These are phyloP conservation scores for Sminthurinus aureus DNA, from an alignment of 2,888 invertebrate species.

Conservation along the genomic window DNA sequence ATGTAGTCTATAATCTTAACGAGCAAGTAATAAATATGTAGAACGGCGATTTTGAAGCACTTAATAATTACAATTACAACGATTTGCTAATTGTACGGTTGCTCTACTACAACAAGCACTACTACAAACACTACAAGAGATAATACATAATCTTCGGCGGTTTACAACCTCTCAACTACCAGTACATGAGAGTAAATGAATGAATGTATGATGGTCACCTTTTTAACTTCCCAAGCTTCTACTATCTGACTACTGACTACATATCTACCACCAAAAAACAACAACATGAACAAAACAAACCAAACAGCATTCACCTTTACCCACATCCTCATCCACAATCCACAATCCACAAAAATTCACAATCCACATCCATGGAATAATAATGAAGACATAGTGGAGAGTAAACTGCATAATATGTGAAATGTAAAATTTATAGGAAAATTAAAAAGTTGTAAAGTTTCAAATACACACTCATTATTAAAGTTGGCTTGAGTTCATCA, in stretches of 20 bases:
- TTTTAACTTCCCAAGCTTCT: neutral
- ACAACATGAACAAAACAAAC: neutral
- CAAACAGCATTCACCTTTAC: slow-evolving; percentile 28
- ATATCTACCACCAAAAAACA: neutral
- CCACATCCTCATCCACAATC: slow-evolving; percentile 1
- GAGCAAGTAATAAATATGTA: slow-evolving; percentile 40
- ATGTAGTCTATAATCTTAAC: slow-evolving; percentile 37
- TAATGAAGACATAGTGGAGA: slow-evolving; percentile 10
- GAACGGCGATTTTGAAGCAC: slow-evolving; percentile 36
- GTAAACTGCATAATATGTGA: neutral
- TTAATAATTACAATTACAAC: slow-evolving; percentile 42
- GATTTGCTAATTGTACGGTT: slow-evolving; percentile 41
- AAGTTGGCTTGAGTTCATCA: neutral
- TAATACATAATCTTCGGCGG: slow-evolving; percentile 21
- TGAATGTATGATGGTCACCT: too few relatives aligned
- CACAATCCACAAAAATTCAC: too few relatives aligned
- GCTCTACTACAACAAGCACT: neutral
- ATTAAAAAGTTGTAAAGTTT: slow-evolving; percentile 36
- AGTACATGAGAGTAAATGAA: neutral
- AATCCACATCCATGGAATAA: neutral
- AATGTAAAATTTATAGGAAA: slow-evolving; percentile 31
- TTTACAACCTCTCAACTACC: slow-evolving; percentile 30
- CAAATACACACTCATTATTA: neutral
- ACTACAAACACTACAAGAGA: slow-evolving; percentile 17
- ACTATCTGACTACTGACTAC: neutral